Evolutionary conservation across 2,113 vertebrate genomes (phyloP), one percentile per base, ranked within the genome.

Genomic region (Syngnathoides biaculeatus): DNA sequence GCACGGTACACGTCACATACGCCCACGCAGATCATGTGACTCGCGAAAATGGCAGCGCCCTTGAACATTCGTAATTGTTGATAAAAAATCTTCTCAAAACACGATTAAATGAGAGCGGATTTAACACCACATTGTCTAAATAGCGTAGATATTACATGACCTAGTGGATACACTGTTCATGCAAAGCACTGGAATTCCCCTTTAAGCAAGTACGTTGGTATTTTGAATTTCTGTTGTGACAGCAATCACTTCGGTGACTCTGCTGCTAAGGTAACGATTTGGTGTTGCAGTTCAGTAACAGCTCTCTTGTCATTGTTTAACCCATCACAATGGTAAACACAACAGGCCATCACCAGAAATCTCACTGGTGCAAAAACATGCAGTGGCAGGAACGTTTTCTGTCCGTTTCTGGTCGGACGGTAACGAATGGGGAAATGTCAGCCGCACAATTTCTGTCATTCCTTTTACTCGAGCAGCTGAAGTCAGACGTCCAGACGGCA

Each of bases 401-500:
- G 9, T 13, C 2, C 8, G 12, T 59, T 38, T 35, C 19, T n/a
- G 8, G 7, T 22, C 22, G 50, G 11, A 2, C n/a, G 50, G 20
- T 24, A 24, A 53, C 9, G 38, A 11, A 43, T 22, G 39, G 39
- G 26, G 24, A 64, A 64, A 64, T 45, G 42, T 45, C 11, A 66
- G 42, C 38, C 53, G 52, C 45, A 38, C 19, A 71, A 63, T 19
- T 75, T 19, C 65, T 35, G 26, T 58, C 43, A 68, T 56, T 66
- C n/a, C 52, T 75, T 64, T 52, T 69, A 42, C 73, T 76, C 6
- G 48, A 42, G 42, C 20, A 24, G 58, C 19, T 65, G 56, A 73
- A 59, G 22, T 67, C 19, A 52, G n/a, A 67, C 69, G 66, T 70
- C 35, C 48, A 69, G 48, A 68, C 59, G 50, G 60, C 40, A 77